A percentile compares a stretch with the other conserved stretches of the same genome.
Evolutionary conservation across 1,140 invertebrate species (phyloP).

Genomic region (Phymastichus coffea): DNA sequence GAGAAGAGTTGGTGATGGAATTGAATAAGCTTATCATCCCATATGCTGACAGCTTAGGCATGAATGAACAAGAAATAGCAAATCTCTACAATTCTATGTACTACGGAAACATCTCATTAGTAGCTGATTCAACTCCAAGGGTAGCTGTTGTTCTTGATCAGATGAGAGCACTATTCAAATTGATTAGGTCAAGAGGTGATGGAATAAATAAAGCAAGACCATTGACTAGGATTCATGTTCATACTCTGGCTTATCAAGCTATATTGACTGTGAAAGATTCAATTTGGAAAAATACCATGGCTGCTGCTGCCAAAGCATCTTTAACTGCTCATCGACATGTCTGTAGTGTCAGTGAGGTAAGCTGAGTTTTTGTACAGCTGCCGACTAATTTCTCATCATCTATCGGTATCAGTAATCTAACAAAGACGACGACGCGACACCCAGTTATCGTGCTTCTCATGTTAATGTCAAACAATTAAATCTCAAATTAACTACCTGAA

Average conservation of each 20-base stretch:
- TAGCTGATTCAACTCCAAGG: slow-evolving; percentile 77
- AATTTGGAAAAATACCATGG: slow-evolving; percentile 74
- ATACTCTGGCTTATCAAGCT: slow-evolving; percentile 85
- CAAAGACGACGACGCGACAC: no score
- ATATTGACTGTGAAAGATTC: slow-evolving; percentile 71
- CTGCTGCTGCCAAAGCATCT: slow-evolving; percentile 81
- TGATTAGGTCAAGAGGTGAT: slow-evolving; percentile 55
- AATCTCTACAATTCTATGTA: slow-evolving; percentile 73
- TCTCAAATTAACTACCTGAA: no score
- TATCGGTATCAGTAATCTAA: no score
- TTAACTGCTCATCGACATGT: slow-evolving; percentile 83
- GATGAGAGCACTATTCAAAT: slow-evolving; percentile 75
- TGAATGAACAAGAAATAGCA: slow-evolving; percentile 87
- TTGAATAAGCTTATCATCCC: slow-evolving; percentile 71
- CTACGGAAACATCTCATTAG: slow-evolving; percentile 72
- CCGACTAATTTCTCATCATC: not conserved
- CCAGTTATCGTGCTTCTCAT: not conserved
- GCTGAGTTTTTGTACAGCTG: slow-evolving; percentile 22
- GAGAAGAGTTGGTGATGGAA: slow-evolving; percentile 67
- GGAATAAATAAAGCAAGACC: slow-evolving; percentile 56
- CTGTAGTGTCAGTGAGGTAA: slow-evolving; percentile 71
- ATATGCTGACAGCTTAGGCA: slow-evolving; percentile 81
- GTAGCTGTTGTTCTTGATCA: slow-evolving; percentile 80
- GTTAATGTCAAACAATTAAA: not conserved
- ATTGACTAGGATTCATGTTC: slow-evolving; percentile 79